Percentiles rank a stretch among this genome's conserved stretches.
These are phyloP conservation scores for Alexandromys fortis DNA, from an alignment of 2,113 vertebrate genomes.

Conservation along the genomic window DNA sequence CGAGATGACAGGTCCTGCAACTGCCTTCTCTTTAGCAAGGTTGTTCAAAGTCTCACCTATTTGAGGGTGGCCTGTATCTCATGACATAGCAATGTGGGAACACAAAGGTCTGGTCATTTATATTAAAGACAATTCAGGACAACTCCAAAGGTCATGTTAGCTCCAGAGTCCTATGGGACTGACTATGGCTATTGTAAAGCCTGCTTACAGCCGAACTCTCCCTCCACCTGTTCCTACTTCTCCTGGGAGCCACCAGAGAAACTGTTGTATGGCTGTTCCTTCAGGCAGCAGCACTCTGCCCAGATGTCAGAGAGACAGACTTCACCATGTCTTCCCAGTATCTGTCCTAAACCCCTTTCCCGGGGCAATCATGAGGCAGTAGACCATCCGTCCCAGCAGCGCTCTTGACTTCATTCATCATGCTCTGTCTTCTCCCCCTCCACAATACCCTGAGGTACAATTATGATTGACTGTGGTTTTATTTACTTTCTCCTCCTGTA, in stretches of 20 bases:
- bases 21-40: neutral
- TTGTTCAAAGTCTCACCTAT: neutral
- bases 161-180: neutral
- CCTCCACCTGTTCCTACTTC: neutral
- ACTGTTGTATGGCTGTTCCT: neutral
- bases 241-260: neutral
- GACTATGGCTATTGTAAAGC: neutral
- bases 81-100: neutral
- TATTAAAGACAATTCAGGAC: neutral
- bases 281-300: neutral
- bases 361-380: neutral
- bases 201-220: neutral
- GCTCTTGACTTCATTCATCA: neutral
- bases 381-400: neutral
- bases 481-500: neutral
- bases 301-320: neutral
- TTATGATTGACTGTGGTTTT: neutral
- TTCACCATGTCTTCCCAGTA: neutral
- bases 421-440: neutral
- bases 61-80: neutral
- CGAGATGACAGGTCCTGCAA: neutral
- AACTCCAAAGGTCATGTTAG: neutral
- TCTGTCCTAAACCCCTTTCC: neutral
- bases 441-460: neutral
- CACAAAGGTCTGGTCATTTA: neutral